These are phyloP conservation scores for Nomada fucata DNA, from an alignment of 2,888 invertebrate genomes.

Conservation along the genomic window DNA sequence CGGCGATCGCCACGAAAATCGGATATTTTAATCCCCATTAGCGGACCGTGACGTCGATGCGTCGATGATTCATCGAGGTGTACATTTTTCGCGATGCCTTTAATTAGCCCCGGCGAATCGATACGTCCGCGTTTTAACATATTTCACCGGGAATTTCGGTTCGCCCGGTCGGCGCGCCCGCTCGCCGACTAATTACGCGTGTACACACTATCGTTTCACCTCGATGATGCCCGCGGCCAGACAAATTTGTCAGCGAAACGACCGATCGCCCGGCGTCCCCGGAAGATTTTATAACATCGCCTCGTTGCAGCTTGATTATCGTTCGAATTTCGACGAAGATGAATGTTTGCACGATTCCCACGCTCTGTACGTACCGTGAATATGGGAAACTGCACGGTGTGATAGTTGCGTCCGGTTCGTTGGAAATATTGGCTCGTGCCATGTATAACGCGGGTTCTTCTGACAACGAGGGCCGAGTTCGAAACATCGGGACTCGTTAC, in stretches of 20 bases:
- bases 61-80: conserved; percentile 42
- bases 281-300: conserved; percentile 5
- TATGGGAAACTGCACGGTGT: neutral
- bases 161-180: neutral
- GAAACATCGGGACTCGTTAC: too few species aligned
- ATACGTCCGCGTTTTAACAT: conserved; percentile 52
- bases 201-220: conserved; percentile 39
- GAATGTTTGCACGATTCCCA: neutral
- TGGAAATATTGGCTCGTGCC: too few species aligned
- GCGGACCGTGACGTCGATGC: conserved; percentile 8
- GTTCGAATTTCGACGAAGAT: neutral
- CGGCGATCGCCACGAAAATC: conserved; percentile 41
- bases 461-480: too few species aligned
- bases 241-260: conserved; percentile 52
- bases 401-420: too few species aligned
- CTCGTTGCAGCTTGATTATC: conserved; percentile 5
- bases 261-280: neutral
- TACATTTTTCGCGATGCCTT: conserved; percentile 48
- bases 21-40: conserved; percentile 56
- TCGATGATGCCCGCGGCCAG: conserved; percentile 32
- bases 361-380: neutral
- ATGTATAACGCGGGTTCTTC: too few species aligned
- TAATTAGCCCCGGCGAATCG: conserved; percentile 43
- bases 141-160: conserved; percentile 24
- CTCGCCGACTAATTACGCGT: conserved; percentile 50